Base-by-base conservation (phyloP, 2,113 vertebrate species). In the Macquaria ambigua region DNA sequence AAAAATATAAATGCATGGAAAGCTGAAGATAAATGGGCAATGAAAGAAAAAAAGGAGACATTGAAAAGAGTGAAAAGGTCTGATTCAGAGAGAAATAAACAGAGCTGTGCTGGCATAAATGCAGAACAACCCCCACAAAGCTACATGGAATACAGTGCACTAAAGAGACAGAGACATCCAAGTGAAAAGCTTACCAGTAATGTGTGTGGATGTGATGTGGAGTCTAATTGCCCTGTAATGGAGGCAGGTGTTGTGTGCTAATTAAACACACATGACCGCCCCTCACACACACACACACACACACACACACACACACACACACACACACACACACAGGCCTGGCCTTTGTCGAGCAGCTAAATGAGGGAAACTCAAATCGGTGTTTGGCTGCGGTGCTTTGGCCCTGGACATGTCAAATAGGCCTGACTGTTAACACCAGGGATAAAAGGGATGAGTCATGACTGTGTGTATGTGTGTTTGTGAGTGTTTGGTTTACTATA, bases 201-300 rank as follows among this genome's bases (percentile, higher is more conserved):
- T 74, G 73, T 68, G 83, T 76, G 78, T 74, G 71, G 59, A 82
- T 87, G 87, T 86, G 88, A 89, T 69, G 80, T 61, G 77, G 72
- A 62, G 62, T 77, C 77, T 90, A 90, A 91, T 81, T 68, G 71
- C 66, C 50, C 74, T 63, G 72, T 84, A 87, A 90, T 84, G 87
- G 79, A 82, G 73, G 86, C 87, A 90, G 89, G 79, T 88, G 89
- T 69, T 89, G 79, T 67, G 75, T 83, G 64, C 74, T 85, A 90
- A 89, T 90, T 90, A 70, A 87, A 86, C 77, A 75, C 78, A 82
- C 84, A 85, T 62, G 61, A 64, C 50, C n/a, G n/a, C 37, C 50
- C 25, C 28, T 55, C 67, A 46, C 46, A 80, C 39, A 16, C 59
- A 73, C 48, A 39, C 70, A 67, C 71, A 71, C 69, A 69, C 79